A percentile compares a stretch with the other conserved stretches of the same genome.
Evolutionary conservation across 2,888 invertebrate species (phyloP).

Genomic region (Agapetus fuscipes): DNA sequence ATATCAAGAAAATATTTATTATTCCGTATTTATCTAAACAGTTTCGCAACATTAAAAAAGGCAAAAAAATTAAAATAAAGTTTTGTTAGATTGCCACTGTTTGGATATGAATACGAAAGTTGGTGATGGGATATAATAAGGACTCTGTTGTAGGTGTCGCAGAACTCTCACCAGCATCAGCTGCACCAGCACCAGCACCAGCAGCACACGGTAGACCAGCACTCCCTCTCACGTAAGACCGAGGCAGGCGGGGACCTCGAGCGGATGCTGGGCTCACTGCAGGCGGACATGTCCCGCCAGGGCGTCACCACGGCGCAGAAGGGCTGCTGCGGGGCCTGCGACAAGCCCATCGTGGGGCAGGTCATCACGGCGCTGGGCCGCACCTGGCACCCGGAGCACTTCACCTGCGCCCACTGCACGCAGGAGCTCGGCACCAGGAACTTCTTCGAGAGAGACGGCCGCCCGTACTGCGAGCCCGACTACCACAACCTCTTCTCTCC

Average conservation of each 20-base stretch:
- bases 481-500: conserved; percentile 99
- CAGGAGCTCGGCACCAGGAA: conserved; percentile 94
- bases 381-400: conserved; percentile 99
- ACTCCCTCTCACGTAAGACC: conserved; percentile 43
- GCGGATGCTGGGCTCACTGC: conserved; percentile 88
- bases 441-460: conserved; percentile 96
- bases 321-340: conserved; percentile 98
- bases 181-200: conserved; percentile 56
- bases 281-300: conserved; percentile 97
- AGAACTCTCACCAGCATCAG: conserved; percentile 43
- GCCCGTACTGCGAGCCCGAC: conserved; percentile 96
- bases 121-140: too few species aligned
- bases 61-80: too few species aligned
- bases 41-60: too few species aligned
- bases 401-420: conserved; percentile 94
- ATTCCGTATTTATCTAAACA: too few species aligned
- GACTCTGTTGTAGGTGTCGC: conserved; percentile 36
- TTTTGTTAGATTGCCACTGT: too few species aligned
- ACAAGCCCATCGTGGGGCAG: conserved; percentile 98
- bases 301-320: conserved; percentile 98
- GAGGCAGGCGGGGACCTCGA: conserved; percentile 51
- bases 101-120: too few species aligned
- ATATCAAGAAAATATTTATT: too few species aligned
- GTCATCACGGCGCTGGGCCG: conserved; percentile 95
- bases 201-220: conserved; percentile 49